phyloP scores from a whole-genome alignment of 2,113 vertebrate genomes.

The Bos taurus region ARS-UCD2.0 NC_037338.1:47010001-47010500 shows the following conservation, averaged over 20 bases:
- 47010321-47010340: conserved; percentile 52
- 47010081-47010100: background rate
- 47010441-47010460: conserved; percentile 66
- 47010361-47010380: conserved; percentile 47
- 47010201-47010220: background rate
- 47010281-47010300: background rate
- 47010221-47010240: background rate
- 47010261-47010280: conserved; percentile 16
- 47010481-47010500: conserved; percentile 73
- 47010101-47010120: background rate
- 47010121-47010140: background rate
- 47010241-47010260: background rate
- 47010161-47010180: background rate
- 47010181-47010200: fast-evolving
- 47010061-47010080: background rate
- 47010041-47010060: background rate
- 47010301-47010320: background rate
- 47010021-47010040: fast-evolving
- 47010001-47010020: too few relatives aligned
- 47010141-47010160: background rate
- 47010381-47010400: conserved; percentile 65
- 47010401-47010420: conserved; percentile 75
- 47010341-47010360: conserved; percentile 12
- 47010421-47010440: conserved; percentile 66
- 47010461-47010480: conserved; percentile 65